Conservation (phyloP, 2,888 invertebrate genomes). For the Carpatolechia fugitivella region DNA sequence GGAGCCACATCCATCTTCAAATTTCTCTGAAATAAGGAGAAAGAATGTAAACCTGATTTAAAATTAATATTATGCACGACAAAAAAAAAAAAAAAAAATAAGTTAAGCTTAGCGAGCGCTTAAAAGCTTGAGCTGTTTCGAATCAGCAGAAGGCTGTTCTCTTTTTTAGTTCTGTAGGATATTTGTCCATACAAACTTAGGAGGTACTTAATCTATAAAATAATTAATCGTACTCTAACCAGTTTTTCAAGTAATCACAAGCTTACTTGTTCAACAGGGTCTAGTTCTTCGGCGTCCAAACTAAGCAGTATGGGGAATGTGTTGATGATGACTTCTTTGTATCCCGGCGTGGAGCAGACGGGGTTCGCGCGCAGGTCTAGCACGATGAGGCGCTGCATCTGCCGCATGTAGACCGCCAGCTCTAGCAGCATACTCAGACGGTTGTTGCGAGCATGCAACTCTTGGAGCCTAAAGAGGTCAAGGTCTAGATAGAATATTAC, state of each 20-base stretch:
- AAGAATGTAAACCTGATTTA: neutral
- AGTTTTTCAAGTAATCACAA: too few relatives aligned
- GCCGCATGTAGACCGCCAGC: conserved; percentile 63
- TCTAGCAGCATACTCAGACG: conserved; percentile 53
- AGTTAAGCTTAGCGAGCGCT: too few relatives aligned
- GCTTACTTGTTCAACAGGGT: conserved; percentile 55
- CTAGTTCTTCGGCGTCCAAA: conserved; percentile 51
- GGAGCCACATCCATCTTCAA: conserved; percentile 58
- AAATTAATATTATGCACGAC: neutral
- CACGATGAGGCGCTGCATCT: conserved; percentile 48
- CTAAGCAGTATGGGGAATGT: conserved; percentile 54
- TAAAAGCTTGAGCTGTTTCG: neutral
- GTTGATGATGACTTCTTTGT: conserved; percentile 57
- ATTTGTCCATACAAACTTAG: too few relatives aligned
- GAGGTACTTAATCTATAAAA: too few relatives aligned
- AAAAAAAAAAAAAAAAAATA: too few relatives aligned
- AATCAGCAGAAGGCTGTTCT: too few relatives aligned
- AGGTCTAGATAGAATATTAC: neutral
- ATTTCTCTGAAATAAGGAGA: conserved; percentile 38
- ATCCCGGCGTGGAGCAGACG: conserved; percentile 51
- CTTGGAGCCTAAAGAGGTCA: conserved; percentile 51
- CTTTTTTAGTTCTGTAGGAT: neutral
- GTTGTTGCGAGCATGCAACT: conserved; percentile 62
- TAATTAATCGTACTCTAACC: too few relatives aligned
- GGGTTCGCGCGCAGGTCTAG: conserved; percentile 66